phyloP scores from a whole-genome alignment of 2,888 invertebrate genomes.

The Imbricaverruca yamaguchii region DNA sequence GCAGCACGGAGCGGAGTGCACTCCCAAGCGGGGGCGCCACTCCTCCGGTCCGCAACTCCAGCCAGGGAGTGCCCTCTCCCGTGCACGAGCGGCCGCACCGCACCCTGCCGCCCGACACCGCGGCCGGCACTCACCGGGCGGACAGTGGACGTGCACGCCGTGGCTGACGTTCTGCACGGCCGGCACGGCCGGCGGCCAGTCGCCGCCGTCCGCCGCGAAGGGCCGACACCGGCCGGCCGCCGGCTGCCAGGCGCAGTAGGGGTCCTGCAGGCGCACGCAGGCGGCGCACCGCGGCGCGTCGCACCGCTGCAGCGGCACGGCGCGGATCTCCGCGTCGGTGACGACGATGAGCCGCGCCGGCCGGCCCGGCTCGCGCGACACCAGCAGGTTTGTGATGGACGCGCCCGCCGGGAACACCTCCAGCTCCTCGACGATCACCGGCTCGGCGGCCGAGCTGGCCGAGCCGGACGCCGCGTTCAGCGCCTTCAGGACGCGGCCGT shows the following conservation, averaged over 20 bases:
- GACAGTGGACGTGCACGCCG: slow-evolving; percentile 26
- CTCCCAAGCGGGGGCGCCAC: no score
- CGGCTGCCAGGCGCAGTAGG: slow-evolving; percentile 94
- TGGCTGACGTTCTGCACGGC: slow-evolving; percentile 26
- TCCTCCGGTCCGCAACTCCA: no score
- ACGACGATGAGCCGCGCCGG: slow-evolving; percentile 74
- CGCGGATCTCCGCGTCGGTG: slow-evolving; percentile 74
- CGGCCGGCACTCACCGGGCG: background rate
- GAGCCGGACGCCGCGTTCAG: slow-evolving; percentile 58
- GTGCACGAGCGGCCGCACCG: no score
- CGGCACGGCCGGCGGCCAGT: slow-evolving; percentile 6
- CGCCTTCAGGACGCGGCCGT: slow-evolving; percentile 84
- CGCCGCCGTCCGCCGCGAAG: slow-evolving; percentile 39
- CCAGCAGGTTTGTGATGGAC: slow-evolving; percentile 36
- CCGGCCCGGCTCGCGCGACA: slow-evolving; percentile 43
- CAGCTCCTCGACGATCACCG: slow-evolving; percentile 74
- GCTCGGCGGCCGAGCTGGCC: slow-evolving; percentile 47
- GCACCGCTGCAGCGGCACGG: slow-evolving; percentile 80
- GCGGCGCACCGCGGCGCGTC: slow-evolving; percentile 50
- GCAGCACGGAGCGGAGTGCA: no score
- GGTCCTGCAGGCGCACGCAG: slow-evolving; percentile 89
- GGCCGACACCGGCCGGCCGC: slow-evolving; percentile 50
- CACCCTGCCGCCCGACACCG: no score
- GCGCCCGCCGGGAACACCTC: slow-evolving; percentile 59
- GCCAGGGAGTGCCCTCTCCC: no score